Evolutionary conservation across 2,888 invertebrate species (phyloP).

Genomic region (Polylopha cassiicola): DNA sequence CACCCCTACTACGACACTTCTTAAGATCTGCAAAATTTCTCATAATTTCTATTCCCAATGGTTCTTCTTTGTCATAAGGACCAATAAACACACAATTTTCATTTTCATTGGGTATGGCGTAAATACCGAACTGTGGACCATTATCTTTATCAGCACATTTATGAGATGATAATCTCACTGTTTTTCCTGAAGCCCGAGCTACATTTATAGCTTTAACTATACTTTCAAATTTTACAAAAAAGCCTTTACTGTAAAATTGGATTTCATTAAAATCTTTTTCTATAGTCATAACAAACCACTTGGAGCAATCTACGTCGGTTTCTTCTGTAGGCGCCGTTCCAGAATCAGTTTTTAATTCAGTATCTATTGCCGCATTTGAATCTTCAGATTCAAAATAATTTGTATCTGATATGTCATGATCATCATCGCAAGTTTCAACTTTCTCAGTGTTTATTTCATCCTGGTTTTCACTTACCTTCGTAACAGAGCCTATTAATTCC

Average conservation of each 20-base stretch:
- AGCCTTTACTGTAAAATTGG: constrained; percentile 66
- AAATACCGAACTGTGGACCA: constrained; percentile 61
- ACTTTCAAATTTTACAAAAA: constrained; percentile 73
- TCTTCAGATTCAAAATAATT: constrained; percentile 10
- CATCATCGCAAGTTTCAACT: constrained; percentile 9
- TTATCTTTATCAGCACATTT: constrained; percentile 37
- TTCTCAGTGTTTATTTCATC: constrained; percentile 16
- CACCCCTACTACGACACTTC: constrained; percentile 62
- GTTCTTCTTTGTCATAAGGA: constrained; percentile 59
- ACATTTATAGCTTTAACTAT: constrained; percentile 67
- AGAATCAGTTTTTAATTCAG: background rate
- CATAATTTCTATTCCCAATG: constrained; percentile 60
- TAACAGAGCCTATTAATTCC: constrained; percentile 62
- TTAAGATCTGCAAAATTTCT: constrained; percentile 35
- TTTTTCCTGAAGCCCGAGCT: constrained; percentile 63
- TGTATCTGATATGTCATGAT: background rate
- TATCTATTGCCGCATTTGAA: constrained; percentile 10
- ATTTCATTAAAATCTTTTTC: constrained; percentile 75
- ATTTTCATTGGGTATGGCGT: constrained; percentile 55
- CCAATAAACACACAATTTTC: constrained; percentile 62
- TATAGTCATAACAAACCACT: constrained; percentile 76
- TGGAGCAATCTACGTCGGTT: constrained; percentile 46
- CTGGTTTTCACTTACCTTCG: constrained; percentile 39
- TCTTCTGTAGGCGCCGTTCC: constrained; percentile 8
- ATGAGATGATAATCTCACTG: constrained; percentile 64